phyloP scores from a whole-genome alignment of 2,113 vertebrate genomes.

The Eptesicus fuscus region DNA sequence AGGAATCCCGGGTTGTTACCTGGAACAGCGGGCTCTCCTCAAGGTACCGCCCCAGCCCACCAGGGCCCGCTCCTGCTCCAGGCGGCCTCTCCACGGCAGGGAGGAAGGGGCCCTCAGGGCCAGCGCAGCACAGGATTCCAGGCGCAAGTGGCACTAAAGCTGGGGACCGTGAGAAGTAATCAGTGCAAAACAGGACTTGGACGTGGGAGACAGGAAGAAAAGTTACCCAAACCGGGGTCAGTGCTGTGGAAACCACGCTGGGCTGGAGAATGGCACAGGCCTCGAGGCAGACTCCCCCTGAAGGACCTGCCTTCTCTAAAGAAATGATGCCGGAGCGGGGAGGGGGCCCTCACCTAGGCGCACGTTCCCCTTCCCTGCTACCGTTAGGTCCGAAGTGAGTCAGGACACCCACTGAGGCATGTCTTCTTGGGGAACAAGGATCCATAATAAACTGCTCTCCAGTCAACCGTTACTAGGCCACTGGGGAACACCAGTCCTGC shows the following conservation, averaged over 20 bases:
- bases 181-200: not conserved
- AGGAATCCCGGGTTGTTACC: not conserved
- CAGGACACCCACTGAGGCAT: not conserved
- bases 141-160: not conserved
- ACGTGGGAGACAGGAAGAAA: not conserved
- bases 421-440: not conserved
- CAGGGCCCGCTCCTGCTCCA: not conserved
- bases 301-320: not conserved
- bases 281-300: fast-evolving
- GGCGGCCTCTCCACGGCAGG: not conserved
- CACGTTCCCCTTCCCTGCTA: not conserved
- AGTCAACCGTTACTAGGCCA: not conserved
- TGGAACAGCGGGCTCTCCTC: not conserved
- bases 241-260: not conserved
- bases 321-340: not conserved
- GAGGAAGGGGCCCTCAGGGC: not conserved
- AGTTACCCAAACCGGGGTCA: not conserved
- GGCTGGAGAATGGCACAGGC: fast-evolving
- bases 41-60: not conserved
- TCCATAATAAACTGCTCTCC: not conserved
- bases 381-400: too few species aligned
- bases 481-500: not conserved
- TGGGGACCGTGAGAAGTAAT: not conserved
- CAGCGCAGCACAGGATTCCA: not conserved
- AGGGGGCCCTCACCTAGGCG: too few species aligned